Evolutionary conservation across 2,888 invertebrate genomes (phyloP).

Genomic region (Meiosimyza decipiens): DNA sequence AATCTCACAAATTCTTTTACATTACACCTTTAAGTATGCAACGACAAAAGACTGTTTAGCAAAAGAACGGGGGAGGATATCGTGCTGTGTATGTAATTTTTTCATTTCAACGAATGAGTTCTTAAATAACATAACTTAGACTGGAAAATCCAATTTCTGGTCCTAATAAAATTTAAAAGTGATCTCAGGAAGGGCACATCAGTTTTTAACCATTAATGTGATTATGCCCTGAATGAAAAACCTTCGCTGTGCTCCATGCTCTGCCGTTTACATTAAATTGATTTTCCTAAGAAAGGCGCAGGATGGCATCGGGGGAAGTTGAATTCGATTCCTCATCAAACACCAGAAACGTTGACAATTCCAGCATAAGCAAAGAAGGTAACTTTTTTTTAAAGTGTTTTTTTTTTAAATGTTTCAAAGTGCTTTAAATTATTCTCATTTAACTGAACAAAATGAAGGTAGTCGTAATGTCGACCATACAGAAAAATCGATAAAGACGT

Average conservation of each 20-base stretch:
- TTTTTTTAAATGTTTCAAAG: not conserved
- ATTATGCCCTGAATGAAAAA: no score
- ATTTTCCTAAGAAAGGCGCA: slow-evolving; percentile 32
- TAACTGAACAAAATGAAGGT: no score
- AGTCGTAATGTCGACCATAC: no score
- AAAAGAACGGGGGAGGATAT: not conserved
- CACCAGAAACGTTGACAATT: slow-evolving; percentile 72
- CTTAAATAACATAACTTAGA: no score
- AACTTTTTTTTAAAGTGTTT: slow-evolving; percentile 36
- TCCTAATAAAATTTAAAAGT: no score
- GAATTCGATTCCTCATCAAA: slow-evolving; percentile 78
- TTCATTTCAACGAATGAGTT: no score
- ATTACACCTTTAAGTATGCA: slow-evolving; percentile 9
- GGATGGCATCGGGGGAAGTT: slow-evolving; percentile 88
- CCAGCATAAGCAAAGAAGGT: slow-evolving; percentile 57
- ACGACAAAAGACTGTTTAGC: not conserved
- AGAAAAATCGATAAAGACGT: no score
- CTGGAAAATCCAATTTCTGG: no score
- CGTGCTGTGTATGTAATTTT: slow-evolving; percentile 1
- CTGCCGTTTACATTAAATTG: no score
- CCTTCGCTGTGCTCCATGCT: no score
- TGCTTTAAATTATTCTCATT: not conserved
- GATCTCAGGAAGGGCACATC: no score
- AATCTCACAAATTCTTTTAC: not conserved
- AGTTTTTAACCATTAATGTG: no score